Evolutionary conservation across 2,888 invertebrate species (phyloP).

Genomic region (Drosophila tanythrix): DNA sequence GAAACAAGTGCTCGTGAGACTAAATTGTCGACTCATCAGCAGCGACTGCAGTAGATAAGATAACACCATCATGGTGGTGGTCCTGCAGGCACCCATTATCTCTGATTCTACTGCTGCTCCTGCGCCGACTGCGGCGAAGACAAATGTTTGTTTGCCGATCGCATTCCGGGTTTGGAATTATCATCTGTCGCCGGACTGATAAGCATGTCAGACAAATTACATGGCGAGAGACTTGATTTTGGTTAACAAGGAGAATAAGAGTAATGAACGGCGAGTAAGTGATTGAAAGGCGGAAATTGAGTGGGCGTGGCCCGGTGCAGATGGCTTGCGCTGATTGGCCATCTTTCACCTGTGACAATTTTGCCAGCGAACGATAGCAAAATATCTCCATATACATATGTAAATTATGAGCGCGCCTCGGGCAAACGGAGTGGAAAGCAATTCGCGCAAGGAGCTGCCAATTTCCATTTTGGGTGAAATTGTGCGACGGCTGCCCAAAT

Average conservation of each 20-base stretch:
- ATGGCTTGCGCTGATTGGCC: slow-evolving; percentile 46
- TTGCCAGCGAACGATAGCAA: slow-evolving; percentile 54
- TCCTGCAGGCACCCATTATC: slow-evolving; percentile 39
- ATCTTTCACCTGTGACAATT: slow-evolving; percentile 80
- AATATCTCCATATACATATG: slow-evolving; percentile 48
- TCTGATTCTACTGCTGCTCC: slow-evolving; percentile 15
- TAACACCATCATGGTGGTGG: slow-evolving; percentile 59
- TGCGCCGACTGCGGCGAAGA: slow-evolving; percentile 36
- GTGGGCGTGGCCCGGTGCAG: slow-evolving; percentile 49
- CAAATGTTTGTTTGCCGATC: slow-evolving; percentile 69
- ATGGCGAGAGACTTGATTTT: slow-evolving; percentile 8
- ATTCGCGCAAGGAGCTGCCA: slow-evolving; percentile 35
- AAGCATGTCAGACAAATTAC: slow-evolving; percentile 42
- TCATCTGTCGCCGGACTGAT: slow-evolving; percentile 20
- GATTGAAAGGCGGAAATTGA: slow-evolving; percentile 37
- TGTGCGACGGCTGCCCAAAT: slow-evolving; percentile 74
- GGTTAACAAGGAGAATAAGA: slow-evolving; percentile 27
- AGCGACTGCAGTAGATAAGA: slow-evolving; percentile 48
- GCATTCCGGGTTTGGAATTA: slow-evolving; percentile 39
- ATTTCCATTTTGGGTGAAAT: slow-evolving; percentile 80
- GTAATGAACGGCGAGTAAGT: slow-evolving; percentile 45
- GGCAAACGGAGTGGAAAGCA: slow-evolving; percentile 6
- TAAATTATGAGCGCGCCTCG: slow-evolving; percentile 62
- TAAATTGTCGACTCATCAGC: slow-evolving; percentile 63
- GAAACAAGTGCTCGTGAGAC: slow-evolving; percentile 63